phyloP scores from a whole-genome alignment of 1,140 invertebrate species.

The Sinella curviseta region DNA sequence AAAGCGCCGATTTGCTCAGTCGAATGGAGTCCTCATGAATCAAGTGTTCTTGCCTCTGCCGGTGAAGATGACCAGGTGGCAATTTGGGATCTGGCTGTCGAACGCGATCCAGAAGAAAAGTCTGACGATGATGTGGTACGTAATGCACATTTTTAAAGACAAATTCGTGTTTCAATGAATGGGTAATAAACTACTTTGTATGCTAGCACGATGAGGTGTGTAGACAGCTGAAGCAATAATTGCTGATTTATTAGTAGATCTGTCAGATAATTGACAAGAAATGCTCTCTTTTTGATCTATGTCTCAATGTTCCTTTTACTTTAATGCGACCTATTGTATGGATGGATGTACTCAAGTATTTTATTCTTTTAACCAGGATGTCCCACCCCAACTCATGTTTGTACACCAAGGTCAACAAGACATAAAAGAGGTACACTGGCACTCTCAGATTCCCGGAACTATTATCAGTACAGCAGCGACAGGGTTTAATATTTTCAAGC shows the following conservation, averaged over 20 bases:
- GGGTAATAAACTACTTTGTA: slow-evolving; percentile 5
- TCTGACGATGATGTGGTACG: slow-evolving; percentile 58
- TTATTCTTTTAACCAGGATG: slow-evolving; percentile 32
- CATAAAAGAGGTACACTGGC: slow-evolving; percentile 99
- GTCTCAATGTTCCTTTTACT: neutral
- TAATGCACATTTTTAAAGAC: neutral
- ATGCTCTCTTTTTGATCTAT: slow-evolving; percentile 4
- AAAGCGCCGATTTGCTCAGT: slow-evolving; percentile 88
- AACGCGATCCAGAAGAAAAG: slow-evolving; percentile 69
- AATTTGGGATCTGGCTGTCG: slow-evolving; percentile 93
- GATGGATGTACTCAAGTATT: neutral
- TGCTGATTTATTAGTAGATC: slow-evolving; percentile 4
- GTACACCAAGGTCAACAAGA: slow-evolving; percentile 98
- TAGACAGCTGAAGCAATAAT: slow-evolving; percentile 7
- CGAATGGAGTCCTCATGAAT: slow-evolving; percentile 93
- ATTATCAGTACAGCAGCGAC: slow-evolving; percentile 90
- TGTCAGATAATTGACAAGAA: slow-evolving; percentile 6
- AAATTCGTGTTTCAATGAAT: neutral
- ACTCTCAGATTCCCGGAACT: slow-evolving; percentile 89
- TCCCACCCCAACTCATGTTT: slow-evolving; percentile 94
- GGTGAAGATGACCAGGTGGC: slow-evolving; percentile 95
- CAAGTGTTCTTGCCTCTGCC: slow-evolving; percentile 87
- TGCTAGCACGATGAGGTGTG: neutral
- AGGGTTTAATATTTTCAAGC: slow-evolving; percentile 96
- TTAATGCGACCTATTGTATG: no score